Base-by-base conservation (phyloP, 1,140 invertebrate species). In the Anagrus nilaparvatae region DNA sequence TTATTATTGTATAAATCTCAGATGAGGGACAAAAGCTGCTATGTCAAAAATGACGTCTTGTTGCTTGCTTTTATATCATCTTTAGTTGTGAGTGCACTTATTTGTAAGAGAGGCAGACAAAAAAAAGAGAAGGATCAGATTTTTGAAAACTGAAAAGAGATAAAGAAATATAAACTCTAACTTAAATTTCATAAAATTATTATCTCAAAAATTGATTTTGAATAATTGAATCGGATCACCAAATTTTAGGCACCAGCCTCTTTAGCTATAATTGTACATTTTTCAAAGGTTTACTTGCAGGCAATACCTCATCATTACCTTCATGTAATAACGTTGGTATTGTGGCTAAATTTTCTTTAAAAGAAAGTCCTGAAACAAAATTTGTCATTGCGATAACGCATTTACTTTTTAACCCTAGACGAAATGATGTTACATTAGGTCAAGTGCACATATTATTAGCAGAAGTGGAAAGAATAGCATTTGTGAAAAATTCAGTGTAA, bases 321-420 rank as follows among this genome's bases (percentile, higher is more conserved):
- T 37, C 55, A 61, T 53, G 60, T 63, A 53, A 93, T 49, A 96
- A 97, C 66, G 78, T 97, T 28, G 92, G 77, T 0, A 55, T 96
- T 17, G 74, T 95, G 25, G 76, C 81, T 3, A 84, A 85, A 56
- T 76, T 95, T 42, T 54, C 65, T 7, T 61, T 78, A 1, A 73
- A 68, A 44, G 47, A 54, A 2, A 52, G 58, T 34, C 69, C 69
- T 2, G 34, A 60, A 1, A 65, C 62, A 5, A 64, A 78, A 16
- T 61, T 91, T 34, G 74, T 87, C 19, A 74, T 97, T 1, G 88
- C 87, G 5, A 97, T 88, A 4, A 97, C 93, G 0, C 94, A 97
- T 69, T 69, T 97, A n/a, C 66, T 97, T 5, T 97, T 85, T 59
- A 97, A 97, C 72, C 89, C 88, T 0, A 79, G 70, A 52, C 65